phyloP scores from a whole-genome alignment of 2,797 vertebrate species.

The Pseudochromis fuscus region DNA sequence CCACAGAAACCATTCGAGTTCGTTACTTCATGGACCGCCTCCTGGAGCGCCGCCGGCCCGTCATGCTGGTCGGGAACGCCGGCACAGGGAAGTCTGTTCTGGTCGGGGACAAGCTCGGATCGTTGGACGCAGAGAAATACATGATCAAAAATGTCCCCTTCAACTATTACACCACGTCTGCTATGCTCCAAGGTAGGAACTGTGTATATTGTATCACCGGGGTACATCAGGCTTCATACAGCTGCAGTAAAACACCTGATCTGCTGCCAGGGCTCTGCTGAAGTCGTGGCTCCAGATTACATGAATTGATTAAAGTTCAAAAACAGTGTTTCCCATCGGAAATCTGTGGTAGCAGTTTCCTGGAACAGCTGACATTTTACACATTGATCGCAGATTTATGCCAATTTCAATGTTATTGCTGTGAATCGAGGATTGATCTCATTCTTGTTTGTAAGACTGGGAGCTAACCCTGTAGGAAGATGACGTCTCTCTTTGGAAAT shows the following conservation, averaged over 20 bases:
- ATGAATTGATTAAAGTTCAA: background rate
- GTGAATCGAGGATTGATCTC: too few species aligned
- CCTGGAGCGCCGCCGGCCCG: slow-evolving; percentile 83
- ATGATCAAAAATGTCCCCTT: slow-evolving; percentile 92
- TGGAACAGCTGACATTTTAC: too few species aligned
- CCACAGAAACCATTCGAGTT: slow-evolving; percentile 89
- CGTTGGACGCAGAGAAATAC: slow-evolving; percentile 87
- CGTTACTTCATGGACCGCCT: slow-evolving; percentile 92
- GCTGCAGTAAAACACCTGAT: background rate
- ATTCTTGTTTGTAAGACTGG: too few species aligned
- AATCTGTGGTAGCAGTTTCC: too few species aligned
- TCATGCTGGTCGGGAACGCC: slow-evolving; percentile 93
- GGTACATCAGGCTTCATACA: too few species aligned
- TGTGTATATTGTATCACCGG: background rate
- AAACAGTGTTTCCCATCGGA: background rate
- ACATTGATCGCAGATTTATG: too few species aligned
- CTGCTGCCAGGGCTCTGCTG: background rate
- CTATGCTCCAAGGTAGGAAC: slow-evolving; percentile 93
- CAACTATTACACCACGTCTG: slow-evolving; percentile 97
- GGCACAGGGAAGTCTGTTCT: slow-evolving; percentile 94
- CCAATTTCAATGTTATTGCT: too few species aligned
- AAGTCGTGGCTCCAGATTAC: background rate
- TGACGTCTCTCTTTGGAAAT: background rate
- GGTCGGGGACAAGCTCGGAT: slow-evolving; percentile 89
- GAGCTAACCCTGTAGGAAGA: background rate